phyloP scores from a whole-genome alignment of 2,888 invertebrate genomes.

The Campoplex capitator region DNA sequence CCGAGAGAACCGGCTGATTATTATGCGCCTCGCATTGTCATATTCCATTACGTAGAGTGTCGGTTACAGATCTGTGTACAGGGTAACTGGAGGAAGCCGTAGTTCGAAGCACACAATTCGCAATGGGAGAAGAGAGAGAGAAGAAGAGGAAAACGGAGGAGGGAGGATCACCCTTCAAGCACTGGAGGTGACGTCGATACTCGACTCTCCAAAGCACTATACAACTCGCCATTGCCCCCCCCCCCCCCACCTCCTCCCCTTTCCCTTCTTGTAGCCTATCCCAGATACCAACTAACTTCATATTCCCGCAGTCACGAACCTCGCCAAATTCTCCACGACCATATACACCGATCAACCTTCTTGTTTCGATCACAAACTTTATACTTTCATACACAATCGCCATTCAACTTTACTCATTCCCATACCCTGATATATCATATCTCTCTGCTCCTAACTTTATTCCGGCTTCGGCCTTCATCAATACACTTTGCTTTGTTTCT shows the following conservation, averaged over 20 bases:
- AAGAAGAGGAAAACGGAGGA: not conserved
- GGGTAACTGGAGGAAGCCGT: conserved; percentile 61
- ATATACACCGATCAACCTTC: conserved; percentile 15
- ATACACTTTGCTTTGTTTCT: not conserved
- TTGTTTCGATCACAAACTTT: conserved; percentile 58
- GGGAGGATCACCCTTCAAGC: conserved; percentile 74
- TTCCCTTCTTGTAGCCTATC: not conserved
- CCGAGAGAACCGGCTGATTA: conserved; percentile 76
- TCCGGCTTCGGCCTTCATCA: not conserved
- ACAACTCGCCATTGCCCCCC: conserved; percentile 53
- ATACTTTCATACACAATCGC: conserved; percentile 59
- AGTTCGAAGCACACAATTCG: conserved; percentile 80
- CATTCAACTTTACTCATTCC: conserved; percentile 59
- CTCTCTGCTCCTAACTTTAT: not conserved
- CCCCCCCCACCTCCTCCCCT: too few relatives aligned
- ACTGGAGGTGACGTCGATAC: conserved; percentile 82
- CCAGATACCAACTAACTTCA: conserved; percentile 63
- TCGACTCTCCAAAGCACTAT: conserved; percentile 49
- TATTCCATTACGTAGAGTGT: conserved; percentile 82
- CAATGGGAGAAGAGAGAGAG: conserved; percentile 73
- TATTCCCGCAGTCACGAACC: conserved; percentile 62
- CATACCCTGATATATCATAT: conserved; percentile 18
- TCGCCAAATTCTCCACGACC: conserved; percentile 43
- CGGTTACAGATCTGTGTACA: conserved; percentile 77
- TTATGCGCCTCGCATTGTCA: conserved; percentile 81